Base-by-base conservation (phyloP, 2,113 vertebrate species). In the Limnothrissa miodon region DNA sequence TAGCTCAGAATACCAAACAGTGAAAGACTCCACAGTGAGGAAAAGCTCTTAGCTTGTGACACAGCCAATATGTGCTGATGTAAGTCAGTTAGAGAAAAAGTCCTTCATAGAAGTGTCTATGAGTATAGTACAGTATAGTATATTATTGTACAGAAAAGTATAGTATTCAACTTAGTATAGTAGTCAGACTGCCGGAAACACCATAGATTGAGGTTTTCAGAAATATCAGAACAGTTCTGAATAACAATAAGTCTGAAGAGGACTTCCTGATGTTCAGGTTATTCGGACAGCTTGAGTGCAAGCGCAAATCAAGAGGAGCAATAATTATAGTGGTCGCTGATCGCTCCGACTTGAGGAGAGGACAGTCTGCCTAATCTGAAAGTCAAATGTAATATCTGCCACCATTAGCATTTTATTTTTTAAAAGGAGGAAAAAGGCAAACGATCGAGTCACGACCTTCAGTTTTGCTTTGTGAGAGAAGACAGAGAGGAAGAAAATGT, bases 401-500 rank as follows among this genome's bases (percentile, higher is more conserved):
- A 11, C 62, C 1, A 36, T 70, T 70, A 70, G 62, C 62, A 70
- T 70, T 70, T 70, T 70, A 33, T 70, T 70, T 70, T 70, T 36
- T 11, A 70, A 70, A 70, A 70, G 33, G 59, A 25, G 56, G 2
- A 36, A 70, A 33, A 70, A 29, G 0, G 25, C 25, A 33, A 70
- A 29, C 36, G 62, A 70, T 36, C 29, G 36, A 70, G 62, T 15
- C 62, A 70, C 17, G 62, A 70, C 62, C 29, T 29, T 70, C 62
- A 70, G 29, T 36, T 33, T 4, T 70, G 62, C 36, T 70, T 70
- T 70, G 25, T 70, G 62, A 70, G 13, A 70, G 29, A 70, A 36
- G 25, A 33, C 1, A 13, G 25, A 8, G n/a, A 19, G 4, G n/a
- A 29, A 62, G 25, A 62, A 62, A 29, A 8, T 29, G 23, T 29